Evolutionary conservation across 2,113 vertebrate species (phyloP), one percentile per base, ranked within the genome.

Genomic region (Peucedramus taeniatus): DNA sequence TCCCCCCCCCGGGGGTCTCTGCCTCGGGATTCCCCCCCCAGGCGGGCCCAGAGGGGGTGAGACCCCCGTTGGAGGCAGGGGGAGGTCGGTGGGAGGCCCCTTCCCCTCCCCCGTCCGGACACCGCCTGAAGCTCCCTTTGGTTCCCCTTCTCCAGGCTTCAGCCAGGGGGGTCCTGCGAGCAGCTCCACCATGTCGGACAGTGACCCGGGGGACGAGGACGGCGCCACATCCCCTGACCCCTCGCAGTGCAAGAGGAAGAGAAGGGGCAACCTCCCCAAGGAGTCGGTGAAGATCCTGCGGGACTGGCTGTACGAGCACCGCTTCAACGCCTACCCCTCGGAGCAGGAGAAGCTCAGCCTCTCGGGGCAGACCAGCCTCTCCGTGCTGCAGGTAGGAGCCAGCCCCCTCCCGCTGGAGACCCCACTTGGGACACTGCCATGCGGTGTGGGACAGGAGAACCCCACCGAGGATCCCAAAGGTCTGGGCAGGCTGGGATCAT

Each of bases 201-300:
- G 99, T n/a, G 99, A 99, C 87, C 96, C 96, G 27, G 98, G 98
- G 15, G 98, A 99, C 69, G 98, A 99, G 10, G 99, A 99, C 84
- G 91, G 97, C 59, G 92, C 98, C 90, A 97, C 97, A n/a, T 98
- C 98, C 15, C 97, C 98, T 18, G 98, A 99, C 91, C 96, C 98
- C 81, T 98, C 97, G 7, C 98, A 98, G 56, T 75, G 97, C 3
- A 99, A 99, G 97, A 99, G 99, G 75, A 99, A 99, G 93, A 98
- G 99, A 88, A 98, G 99, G 30, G 99, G 99, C 68, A 99, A 99
- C 83, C 98, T 99, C 53, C 99, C 99, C n/a, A 99, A 99, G 93
- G 99, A 99, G 92, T 98, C 99, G 0, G 99, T 99, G 91, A 98
- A 99, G 97, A 99, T 99, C 89, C 99, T 99, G 23, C 98, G 99